A percentile compares a stretch with the other conserved stretches of the same genome.
Evolutionary conservation across 2,888 invertebrate species (phyloP).

Genomic region (Amblyjoppa proteus): DNA sequence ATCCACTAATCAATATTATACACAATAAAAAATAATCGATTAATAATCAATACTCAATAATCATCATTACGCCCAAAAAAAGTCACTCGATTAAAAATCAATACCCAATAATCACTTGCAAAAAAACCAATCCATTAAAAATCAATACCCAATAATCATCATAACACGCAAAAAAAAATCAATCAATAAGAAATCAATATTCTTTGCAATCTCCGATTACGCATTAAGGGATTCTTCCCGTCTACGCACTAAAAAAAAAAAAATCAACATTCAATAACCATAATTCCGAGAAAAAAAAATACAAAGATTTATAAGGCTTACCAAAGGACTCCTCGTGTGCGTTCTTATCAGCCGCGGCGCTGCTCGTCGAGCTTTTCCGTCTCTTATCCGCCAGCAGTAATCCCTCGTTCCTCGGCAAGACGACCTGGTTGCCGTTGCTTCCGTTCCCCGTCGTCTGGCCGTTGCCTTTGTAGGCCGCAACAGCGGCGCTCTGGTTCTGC

Average conservation of each 20-base stretch:
- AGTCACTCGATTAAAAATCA: conserved; percentile 22
- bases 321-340: conserved; percentile 73
- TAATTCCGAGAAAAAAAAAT: background rate
- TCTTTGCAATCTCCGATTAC: too few relatives aligned
- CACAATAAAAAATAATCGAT: background rate
- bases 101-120: background rate
- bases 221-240: conserved; percentile 11
- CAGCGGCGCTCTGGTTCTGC: conserved; percentile 62
- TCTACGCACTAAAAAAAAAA: background rate
- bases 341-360: conserved; percentile 42
- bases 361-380: conserved; percentile 58
- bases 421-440: conserved; percentile 82
- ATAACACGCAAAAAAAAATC: background rate
- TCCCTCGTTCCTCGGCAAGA: conserved; percentile 84
- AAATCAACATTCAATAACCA: conserved; percentile 16
- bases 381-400: conserved; percentile 72
- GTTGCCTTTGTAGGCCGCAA: conserved; percentile 52
- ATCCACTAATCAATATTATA: background rate
- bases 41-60: conserved; percentile 6
- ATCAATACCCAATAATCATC: background rate
- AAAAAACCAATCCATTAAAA: background rate
- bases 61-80: background rate
- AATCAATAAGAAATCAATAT: too few relatives aligned
- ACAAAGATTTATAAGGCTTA: conserved; percentile 37
- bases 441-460: conserved; percentile 26